These are phyloP conservation scores for Drosophila rellima DNA, from an alignment of 2,888 invertebrate species.

Conservation along the genomic window DNA sequence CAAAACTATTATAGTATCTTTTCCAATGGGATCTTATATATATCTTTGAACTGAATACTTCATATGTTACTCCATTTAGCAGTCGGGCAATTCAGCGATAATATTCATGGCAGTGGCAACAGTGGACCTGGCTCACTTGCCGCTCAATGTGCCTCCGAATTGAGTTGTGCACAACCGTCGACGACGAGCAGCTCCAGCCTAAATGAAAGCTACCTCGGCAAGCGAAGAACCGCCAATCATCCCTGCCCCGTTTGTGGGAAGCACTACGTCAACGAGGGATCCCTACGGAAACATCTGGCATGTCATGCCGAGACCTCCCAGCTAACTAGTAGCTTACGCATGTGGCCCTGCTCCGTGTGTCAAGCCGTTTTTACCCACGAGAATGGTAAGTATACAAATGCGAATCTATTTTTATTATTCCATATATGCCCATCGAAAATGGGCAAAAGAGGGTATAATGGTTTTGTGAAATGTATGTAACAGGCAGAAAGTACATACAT, in stretches of 20 bases:
- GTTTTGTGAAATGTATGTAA: no score
- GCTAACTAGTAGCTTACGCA: constrained; percentile 93
- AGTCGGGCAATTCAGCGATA: constrained; percentile 59
- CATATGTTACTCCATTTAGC: not conserved
- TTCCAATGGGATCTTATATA: no score
- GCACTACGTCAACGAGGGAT: constrained; percentile 97
- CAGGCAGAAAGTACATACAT: no score
- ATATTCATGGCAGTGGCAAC: constrained; percentile 29
- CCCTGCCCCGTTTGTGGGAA: constrained; percentile 98
- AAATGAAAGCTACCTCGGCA: constrained; percentile 94
- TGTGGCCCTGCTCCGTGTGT: constrained; percentile 98
- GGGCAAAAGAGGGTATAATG: no score
- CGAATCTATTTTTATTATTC: no score
- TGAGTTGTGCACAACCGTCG: constrained; percentile 75
- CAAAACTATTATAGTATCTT: not conserved
- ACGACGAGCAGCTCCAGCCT: constrained; percentile 72
- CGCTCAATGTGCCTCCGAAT: constrained; percentile 65
- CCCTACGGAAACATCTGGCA: constrained; percentile 95
- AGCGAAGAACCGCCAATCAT: constrained; percentile 97
- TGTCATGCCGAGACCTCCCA: constrained; percentile 97
- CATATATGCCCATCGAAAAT: no score
- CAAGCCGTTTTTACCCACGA: constrained; percentile 98
- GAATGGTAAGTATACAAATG: constrained; percentile 89
- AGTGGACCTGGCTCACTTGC: constrained; percentile 31
- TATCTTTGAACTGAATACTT: no score